Percentiles rank a stretch among this genome's conserved stretches.
phyloP scores from a whole-genome alignment of 2,888 invertebrate species.

The Psylliodes chrysocephalus region DNA sequence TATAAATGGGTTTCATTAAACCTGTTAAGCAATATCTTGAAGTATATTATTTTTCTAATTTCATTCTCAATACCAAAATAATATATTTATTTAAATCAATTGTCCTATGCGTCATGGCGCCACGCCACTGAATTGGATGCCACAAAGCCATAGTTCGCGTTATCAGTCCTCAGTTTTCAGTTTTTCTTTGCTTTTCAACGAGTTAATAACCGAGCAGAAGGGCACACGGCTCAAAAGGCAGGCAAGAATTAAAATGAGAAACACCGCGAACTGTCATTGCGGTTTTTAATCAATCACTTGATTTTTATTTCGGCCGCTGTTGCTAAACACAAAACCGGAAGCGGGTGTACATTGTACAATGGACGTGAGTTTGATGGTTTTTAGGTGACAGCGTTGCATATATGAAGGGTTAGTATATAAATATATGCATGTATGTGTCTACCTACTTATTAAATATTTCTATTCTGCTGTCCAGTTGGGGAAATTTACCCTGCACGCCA shows the following conservation, averaged over 20 bases:
- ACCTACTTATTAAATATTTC: too few species aligned
- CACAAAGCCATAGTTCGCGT: conserved; percentile 35
- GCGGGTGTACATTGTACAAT: conserved; percentile 19
- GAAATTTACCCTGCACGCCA: too few species aligned
- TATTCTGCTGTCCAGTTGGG: too few species aligned
- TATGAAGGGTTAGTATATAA: conserved; percentile 51
- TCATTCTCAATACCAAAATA: too few species aligned
- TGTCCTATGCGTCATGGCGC: too few species aligned
- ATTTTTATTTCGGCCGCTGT: conserved; percentile 45
- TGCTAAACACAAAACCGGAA: conserved; percentile 33
- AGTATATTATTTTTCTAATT: too few species aligned
- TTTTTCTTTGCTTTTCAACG: conserved; percentile 48
- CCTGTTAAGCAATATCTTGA: too few species aligned
- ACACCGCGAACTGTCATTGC: conserved; percentile 53
- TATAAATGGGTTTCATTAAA: too few species aligned
- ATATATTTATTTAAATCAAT: too few species aligned
- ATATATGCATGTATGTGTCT: too few species aligned
- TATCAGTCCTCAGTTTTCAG: conserved; percentile 47
- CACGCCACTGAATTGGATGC: neutral
- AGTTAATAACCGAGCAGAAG: conserved; percentile 45
- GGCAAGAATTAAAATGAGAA: conserved; percentile 33
- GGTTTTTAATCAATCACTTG: conserved; percentile 57
- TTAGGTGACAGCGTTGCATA: conserved; percentile 6
- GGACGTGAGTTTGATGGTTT: conserved; percentile 37
- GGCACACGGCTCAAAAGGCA: conserved; percentile 5